These are phyloP conservation scores for Corythoichthys intestinalis DNA, from an alignment of 2,113 vertebrate species.

Conservation along the genomic window DNA sequence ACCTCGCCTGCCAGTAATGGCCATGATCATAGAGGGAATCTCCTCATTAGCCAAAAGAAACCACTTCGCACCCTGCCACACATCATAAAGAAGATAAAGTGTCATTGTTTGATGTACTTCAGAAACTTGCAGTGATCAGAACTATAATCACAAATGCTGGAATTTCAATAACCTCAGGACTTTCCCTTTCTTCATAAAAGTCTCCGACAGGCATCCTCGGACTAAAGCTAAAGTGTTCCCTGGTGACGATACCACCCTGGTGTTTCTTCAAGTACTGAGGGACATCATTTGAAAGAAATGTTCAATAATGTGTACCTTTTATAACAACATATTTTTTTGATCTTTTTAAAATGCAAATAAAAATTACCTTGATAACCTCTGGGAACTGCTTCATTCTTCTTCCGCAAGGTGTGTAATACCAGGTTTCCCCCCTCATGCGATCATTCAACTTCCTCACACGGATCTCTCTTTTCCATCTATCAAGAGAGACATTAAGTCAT, in stretches of 20 bases:
- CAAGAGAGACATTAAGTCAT: conserved; percentile 10
- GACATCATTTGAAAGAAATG: neutral
- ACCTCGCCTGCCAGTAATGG: conserved; percentile 91
- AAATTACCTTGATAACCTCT: conserved; percentile 88
- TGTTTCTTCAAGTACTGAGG: conserved; percentile 87
- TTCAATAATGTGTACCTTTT: neutral
- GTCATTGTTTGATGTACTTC: neutral
- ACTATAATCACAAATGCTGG: too few species aligned
- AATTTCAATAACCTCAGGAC: conserved; percentile 73
- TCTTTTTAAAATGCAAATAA: neutral
- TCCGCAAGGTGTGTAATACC: conserved; percentile 96
- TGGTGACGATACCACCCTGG: conserved; percentile 78
- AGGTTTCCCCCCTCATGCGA: conserved; percentile 93
- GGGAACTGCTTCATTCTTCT: conserved; percentile 97
- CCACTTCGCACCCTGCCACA: conserved; percentile 83
- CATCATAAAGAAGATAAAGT: neutral
- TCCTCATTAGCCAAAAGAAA: conserved; percentile 85
- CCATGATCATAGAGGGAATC: conserved; percentile 92
- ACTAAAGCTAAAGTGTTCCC: conserved; percentile 98
- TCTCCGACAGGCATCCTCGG: conserved; percentile 96
- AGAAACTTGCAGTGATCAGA: neutral
- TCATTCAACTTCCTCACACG: conserved; percentile 84
- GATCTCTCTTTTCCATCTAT: conserved; percentile 89
- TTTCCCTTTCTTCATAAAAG: conserved; percentile 92
- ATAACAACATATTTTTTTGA: neutral